A percentile compares a stretch with the other conserved stretches of the same genome.
Conservation (phyloP, 1,140 invertebrate species). For the Rhyacophila brunnea region DNA sequence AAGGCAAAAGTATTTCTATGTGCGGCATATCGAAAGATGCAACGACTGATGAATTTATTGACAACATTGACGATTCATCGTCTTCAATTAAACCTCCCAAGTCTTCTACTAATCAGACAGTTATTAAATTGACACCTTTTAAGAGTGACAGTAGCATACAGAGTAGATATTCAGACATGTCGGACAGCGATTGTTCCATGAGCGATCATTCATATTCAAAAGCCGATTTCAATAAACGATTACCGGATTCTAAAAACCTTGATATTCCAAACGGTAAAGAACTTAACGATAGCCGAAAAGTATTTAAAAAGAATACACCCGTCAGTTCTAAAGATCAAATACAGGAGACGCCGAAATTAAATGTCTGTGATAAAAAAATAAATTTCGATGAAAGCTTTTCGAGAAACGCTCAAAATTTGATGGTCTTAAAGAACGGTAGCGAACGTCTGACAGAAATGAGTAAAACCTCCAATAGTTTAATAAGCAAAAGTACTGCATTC, state of each 20-base stretch:
- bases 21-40: slow-evolving; percentile 3
- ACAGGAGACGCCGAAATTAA: too few species aligned
- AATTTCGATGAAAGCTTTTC: too few species aligned
- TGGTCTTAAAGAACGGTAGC: slow-evolving; percentile 12
- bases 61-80: not conserved
- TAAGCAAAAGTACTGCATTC: slow-evolving; percentile 4
- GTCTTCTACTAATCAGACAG: not conserved
- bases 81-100: not conserved
- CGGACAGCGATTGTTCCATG: slow-evolving; percentile 23
- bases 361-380: too few species aligned
- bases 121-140: not conserved
- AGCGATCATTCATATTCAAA: slow-evolving; percentile 20
- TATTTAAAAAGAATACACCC: too few species aligned
- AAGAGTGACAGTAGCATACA: too few species aligned
- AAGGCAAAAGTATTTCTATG: slow-evolving; percentile 24
- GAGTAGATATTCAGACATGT: slow-evolving; percentile 6
- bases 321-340: too few species aligned
- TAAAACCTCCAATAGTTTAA: slow-evolving; percentile 10
- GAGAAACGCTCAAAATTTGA: not conserved
- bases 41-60: slow-evolving; percentile 15
- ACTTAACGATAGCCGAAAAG: too few species aligned
- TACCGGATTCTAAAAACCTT: too few species aligned
- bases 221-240: slow-evolving; percentile 1
- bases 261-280: too few species aligned
- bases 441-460: slow-evolving; percentile 15